Conservation (phyloP, 2,888 invertebrate species). For the Drosophila paranaensis region DNA sequence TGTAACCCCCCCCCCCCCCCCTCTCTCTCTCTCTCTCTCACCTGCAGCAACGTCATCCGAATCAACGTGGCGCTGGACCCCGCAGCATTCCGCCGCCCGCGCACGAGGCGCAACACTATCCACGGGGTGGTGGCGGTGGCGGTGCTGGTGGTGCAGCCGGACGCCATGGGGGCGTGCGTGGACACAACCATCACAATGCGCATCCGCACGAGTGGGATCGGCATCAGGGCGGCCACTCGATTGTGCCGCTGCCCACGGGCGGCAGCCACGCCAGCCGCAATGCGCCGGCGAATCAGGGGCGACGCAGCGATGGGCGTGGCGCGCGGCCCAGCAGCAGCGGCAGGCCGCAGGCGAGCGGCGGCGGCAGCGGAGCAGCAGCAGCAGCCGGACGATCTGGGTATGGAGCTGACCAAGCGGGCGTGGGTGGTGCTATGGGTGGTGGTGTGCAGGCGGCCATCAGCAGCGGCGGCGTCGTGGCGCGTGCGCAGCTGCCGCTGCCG, state of each 20-base stretch:
- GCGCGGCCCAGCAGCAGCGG: constrained; percentile 71
- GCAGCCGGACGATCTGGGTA: constrained; percentile 68
- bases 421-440: constrained; percentile 63
- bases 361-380: neutral
- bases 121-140: constrained; percentile 56
- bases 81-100: constrained; percentile 86
- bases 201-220: constrained; percentile 84
- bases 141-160: constrained; percentile 49
- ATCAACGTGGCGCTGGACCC: constrained; percentile 82
- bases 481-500: constrained; percentile 82
- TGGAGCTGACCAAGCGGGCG: constrained; percentile 66
- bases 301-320: constrained; percentile 86
- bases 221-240: constrained; percentile 80
- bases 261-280: constrained; percentile 84
- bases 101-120: constrained; percentile 83
- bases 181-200: constrained; percentile 70
- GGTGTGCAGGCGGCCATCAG: constrained; percentile 77
- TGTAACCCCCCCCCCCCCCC: too few species aligned
- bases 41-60: constrained; percentile 84
- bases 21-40: too few species aligned
- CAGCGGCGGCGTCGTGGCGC: constrained; percentile 77
- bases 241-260: constrained; percentile 80
- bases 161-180: constrained; percentile 42
- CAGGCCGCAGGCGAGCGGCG: constrained; percentile 59
- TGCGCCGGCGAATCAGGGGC: constrained; percentile 81